phyloP scores from a whole-genome alignment of 2,113 vertebrate genomes.

The Bubo bubo region DNA sequence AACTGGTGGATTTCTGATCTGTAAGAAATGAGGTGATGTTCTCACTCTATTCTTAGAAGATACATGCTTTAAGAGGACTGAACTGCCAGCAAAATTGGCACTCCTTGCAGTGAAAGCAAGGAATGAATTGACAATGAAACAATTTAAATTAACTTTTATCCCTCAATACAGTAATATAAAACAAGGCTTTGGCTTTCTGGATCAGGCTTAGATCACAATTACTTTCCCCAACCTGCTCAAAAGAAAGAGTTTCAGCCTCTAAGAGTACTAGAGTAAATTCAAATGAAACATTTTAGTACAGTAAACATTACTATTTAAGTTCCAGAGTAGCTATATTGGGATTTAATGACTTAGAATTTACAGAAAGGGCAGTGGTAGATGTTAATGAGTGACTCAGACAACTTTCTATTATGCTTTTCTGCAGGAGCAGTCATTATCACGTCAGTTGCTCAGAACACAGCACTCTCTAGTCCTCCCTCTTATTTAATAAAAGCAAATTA shows the following conservation, averaged over 20 bases:
- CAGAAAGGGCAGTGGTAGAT: neutral
- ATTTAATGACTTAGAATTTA: conserved; percentile 37
- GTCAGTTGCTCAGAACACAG: neutral
- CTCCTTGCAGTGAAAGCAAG: neutral
- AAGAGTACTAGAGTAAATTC: neutral
- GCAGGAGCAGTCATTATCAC: conserved; percentile 13
- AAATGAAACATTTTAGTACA: neutral
- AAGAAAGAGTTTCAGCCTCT: neutral
- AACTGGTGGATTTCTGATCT: neutral
- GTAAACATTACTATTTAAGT: neutral
- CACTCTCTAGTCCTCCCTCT: neutral
- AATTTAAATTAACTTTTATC: neutral
- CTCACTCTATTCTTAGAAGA: conserved; percentile 12
- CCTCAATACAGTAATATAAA: neutral
- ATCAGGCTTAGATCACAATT: neutral
- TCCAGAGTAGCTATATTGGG: neutral
- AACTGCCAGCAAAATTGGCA: neutral
- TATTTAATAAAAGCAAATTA: conserved; percentile 36
- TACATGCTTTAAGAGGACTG: neutral
- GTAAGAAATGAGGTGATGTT: neutral
- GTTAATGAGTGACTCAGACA: conserved; percentile 17
- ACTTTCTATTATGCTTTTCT: conserved; percentile 16
- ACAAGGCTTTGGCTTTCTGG: neutral
- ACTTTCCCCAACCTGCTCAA: neutral
- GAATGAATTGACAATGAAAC: neutral